These are phyloP conservation scores for Apteryx mantelli DNA, from an alignment of 2,113 vertebrate species.

Conservation along the genomic window DNA sequence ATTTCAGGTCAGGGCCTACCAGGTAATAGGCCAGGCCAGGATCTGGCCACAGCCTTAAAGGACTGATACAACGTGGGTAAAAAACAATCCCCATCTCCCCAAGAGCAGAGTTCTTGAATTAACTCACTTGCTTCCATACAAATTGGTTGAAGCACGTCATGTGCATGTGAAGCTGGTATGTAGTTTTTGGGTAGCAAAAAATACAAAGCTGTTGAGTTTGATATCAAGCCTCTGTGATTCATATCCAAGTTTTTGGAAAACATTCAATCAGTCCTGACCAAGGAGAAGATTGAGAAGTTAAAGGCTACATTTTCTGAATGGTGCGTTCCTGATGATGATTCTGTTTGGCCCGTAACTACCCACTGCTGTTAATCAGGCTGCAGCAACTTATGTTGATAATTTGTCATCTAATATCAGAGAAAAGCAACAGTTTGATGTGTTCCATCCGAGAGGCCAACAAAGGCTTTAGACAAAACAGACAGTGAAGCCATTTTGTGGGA, in stretches of 20 bases:
- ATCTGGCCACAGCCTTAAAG: background rate
- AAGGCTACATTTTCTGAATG: background rate
- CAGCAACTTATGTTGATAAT: background rate
- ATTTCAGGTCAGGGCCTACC: background rate
- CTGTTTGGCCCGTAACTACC: background rate
- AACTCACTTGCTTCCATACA: background rate
- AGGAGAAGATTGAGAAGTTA: background rate
- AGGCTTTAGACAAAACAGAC: background rate
- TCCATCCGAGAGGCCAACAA: background rate
- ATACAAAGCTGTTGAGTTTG: background rate
- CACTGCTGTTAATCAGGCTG: background rate
- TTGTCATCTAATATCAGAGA: background rate
- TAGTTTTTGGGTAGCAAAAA: background rate
- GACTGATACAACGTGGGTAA: background rate
- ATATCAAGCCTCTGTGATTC: background rate
- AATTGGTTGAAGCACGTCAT: background rate
- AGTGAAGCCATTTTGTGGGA: background rate
- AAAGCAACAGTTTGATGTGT: background rate
- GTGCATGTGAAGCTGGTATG: accelerated
- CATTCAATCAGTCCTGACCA: background rate
- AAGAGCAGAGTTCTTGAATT: background rate
- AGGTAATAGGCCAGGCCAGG: background rate
- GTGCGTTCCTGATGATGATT: no score
- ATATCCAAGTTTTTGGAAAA: background rate
- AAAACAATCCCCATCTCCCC: background rate